These are phyloP conservation scores for Mustela lutreola DNA, from an alignment of 2,113 vertebrate species.

Conservation along the genomic window DNA sequence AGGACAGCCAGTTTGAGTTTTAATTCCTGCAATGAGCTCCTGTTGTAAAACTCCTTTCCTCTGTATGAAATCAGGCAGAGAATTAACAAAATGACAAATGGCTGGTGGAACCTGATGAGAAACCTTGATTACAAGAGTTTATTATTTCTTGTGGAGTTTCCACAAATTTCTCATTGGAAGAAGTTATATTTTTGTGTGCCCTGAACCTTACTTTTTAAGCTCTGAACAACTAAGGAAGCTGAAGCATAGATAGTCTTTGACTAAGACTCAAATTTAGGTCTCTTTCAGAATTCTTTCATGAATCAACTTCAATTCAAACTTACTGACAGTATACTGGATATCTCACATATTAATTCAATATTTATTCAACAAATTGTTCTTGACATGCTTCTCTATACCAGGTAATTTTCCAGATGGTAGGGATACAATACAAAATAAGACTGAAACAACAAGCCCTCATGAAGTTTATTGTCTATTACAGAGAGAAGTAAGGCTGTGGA, in stretches of 20 bases:
- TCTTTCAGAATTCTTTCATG: not conserved
- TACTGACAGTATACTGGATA: not conserved
- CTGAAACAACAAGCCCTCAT: rapidly evolving
- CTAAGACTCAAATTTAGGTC: not conserved
- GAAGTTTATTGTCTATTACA: not conserved
- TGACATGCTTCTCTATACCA: not conserved
- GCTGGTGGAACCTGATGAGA: conserved; percentile 68
- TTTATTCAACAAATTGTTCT: not conserved
- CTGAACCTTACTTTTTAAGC: conserved; percentile 12
- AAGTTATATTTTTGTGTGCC: not conserved
- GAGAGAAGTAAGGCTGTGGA: not conserved
- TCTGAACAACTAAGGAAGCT: not conserved
- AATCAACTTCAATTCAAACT: not conserved
- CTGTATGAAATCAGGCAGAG: conserved; percentile 55
- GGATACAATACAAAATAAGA: not conserved
- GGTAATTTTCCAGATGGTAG: not conserved
- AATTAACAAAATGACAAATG: conserved; percentile 82
- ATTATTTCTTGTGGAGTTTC: not conserved
- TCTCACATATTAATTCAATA: not conserved
- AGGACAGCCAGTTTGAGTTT: conserved; percentile 77
- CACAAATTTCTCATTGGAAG: not conserved
- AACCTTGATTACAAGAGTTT: conserved; percentile 62
- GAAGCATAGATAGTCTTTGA: not conserved
- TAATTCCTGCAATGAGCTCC: conserved; percentile 78
- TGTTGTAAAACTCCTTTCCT: conserved; percentile 73